phyloP scores from a whole-genome alignment of 2,888 invertebrate genomes.

The Eledona agricola region DNA sequence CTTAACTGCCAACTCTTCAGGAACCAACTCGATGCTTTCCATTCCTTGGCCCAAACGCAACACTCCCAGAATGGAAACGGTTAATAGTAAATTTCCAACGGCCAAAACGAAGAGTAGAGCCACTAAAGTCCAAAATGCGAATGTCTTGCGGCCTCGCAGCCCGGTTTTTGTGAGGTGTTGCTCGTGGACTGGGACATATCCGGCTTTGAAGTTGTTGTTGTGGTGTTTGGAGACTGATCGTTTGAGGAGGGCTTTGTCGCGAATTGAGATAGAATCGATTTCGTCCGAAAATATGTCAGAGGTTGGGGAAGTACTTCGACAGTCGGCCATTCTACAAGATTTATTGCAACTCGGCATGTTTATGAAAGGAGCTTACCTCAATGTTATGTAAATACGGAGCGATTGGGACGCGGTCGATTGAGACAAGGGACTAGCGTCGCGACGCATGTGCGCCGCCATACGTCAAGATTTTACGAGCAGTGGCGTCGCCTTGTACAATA shows the following conservation, averaged over 20 bases:
- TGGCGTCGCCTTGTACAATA: conserved; percentile 20
- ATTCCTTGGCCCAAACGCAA: conserved; percentile 82
- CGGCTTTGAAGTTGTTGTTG: conserved; percentile 57
- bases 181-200: conserved; percentile 57
- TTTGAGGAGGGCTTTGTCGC: conserved; percentile 55
- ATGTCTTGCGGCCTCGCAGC: conserved; percentile 68
- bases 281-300: conserved; percentile 58
- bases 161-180: conserved; percentile 56
- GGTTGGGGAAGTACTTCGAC: conserved; percentile 52
- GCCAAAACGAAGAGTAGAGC: conserved; percentile 75
- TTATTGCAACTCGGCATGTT: conserved; percentile 1
- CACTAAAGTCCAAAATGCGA: conserved; percentile 83
- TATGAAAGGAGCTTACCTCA: conserved; percentile 4
- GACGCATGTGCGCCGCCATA: conserved; percentile 33
- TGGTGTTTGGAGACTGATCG: conserved; percentile 49
- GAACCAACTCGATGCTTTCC: conserved; percentile 84
- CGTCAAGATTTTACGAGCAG: conserved; percentile 8
- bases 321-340: conserved; percentile 41
- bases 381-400: conserved; percentile 4
- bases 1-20: conserved; percentile 77
- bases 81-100: conserved; percentile 81
- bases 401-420: conserved; percentile 29
- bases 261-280: conserved; percentile 53
- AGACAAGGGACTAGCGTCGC: conserved; percentile 35
- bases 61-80: conserved; percentile 82